phyloP scores from a whole-genome alignment of 2,113 vertebrate species.

The Fulica atra region DNA sequence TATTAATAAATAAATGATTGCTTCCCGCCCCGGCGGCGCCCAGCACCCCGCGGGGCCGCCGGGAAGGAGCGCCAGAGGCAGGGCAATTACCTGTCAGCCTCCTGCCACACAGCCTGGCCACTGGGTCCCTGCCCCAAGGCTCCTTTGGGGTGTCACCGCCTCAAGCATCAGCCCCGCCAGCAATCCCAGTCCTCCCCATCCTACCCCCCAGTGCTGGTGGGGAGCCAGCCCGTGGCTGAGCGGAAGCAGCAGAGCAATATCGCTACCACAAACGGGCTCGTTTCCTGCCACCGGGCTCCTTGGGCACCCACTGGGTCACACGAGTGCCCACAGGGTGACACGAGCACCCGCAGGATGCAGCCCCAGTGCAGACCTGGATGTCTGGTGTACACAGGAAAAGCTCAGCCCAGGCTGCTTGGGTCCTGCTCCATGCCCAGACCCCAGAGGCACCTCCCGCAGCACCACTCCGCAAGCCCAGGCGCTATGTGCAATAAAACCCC shows the following conservation, averaged over 20 bases:
- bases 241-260: background rate
- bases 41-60: rapidly evolving
- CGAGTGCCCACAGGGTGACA: rapidly evolving
- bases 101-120: background rate
- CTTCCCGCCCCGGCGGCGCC: background rate
- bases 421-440: background rate
- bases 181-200: background rate
- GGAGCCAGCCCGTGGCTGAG: background rate
- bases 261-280: background rate
- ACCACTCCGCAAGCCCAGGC: background rate
- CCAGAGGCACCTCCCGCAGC: background rate
- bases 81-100: background rate
- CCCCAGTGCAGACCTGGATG: background rate
- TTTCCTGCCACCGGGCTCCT: background rate
- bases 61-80: background rate
- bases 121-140: background rate
- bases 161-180: background rate
- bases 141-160: background rate
- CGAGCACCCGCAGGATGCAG: rapidly evolving
- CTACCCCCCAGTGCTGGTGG: rapidly evolving
- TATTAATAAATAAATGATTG: too few species aligned
- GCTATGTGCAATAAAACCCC: background rate
- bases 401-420: background rate
- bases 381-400: background rate
- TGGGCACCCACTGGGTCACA: rapidly evolving